A percentile compares a stretch with the other conserved stretches of the same genome.
phyloP scores from a whole-genome alignment of 2,888 invertebrate genomes.

The Liodrosophila aerea region DNA sequence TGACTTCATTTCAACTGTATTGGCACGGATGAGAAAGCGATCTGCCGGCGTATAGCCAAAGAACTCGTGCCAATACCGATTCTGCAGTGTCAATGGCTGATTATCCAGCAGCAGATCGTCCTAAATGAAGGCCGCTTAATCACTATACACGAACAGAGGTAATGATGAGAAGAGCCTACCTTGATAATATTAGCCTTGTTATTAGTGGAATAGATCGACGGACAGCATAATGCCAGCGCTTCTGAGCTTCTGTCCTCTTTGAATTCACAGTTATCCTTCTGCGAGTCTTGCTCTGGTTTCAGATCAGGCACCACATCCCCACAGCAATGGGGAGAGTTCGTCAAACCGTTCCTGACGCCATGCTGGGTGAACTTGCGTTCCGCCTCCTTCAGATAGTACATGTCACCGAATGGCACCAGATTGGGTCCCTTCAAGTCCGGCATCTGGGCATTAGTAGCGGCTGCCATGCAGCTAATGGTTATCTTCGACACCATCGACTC shows the following conservation, averaged over 20 bases:
- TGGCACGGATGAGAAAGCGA: slow-evolving; percentile 86
- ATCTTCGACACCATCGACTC: slow-evolving; percentile 62
- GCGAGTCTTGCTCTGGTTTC: slow-evolving; percentile 7
- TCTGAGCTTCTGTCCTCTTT: slow-evolving; percentile 23
- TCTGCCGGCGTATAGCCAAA: slow-evolving; percentile 84
- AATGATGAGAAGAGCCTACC: too few relatives aligned
- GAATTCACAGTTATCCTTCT: background rate
- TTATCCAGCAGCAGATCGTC: slow-evolving; percentile 23
- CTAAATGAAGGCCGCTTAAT: slow-evolving; percentile 6
- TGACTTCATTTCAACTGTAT: slow-evolving; percentile 87
- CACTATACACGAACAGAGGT: background rate
- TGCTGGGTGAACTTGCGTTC: slow-evolving; percentile 36
- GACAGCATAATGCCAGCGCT: too few relatives aligned
- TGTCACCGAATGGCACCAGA: slow-evolving; percentile 65
- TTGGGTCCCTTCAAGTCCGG: slow-evolving; percentile 63
- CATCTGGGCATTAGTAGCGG: slow-evolving; percentile 53
- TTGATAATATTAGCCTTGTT: slow-evolving; percentile 7
- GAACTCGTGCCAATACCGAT: slow-evolving; percentile 75
- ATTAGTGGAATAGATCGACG: too few relatives aligned
- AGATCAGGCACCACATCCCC: slow-evolving; percentile 51
- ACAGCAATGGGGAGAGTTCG: slow-evolving; percentile 39
- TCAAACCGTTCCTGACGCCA: slow-evolving; percentile 45
- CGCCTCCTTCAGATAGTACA: slow-evolving; percentile 54
- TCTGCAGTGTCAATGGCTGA: slow-evolving; percentile 53
- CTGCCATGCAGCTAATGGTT: slow-evolving; percentile 58